Evolutionary conservation across 1,140 invertebrate species (phyloP).

Genomic region (Drosophila guanche): DNA sequence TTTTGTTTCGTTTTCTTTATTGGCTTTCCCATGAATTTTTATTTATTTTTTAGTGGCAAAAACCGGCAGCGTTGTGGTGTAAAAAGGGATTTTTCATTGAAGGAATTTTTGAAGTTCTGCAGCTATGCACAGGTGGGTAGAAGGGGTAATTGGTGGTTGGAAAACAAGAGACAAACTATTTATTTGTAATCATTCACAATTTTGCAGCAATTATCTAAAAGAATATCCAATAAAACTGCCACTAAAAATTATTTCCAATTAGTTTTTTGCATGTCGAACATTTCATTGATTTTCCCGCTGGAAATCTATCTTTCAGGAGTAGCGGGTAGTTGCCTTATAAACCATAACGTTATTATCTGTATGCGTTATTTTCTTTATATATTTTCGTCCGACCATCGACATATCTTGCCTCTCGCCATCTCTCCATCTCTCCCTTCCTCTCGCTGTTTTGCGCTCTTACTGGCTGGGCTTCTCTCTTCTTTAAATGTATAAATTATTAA

Average conservation of each 20-base stretch:
- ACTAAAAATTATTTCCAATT: no score
- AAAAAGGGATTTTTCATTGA: constrained; percentile 67
- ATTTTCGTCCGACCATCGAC: constrained; percentile 9
- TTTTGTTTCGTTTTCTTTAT: neutral
- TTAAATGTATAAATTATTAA: constrained; percentile 83
- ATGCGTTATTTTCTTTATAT: constrained; percentile 20
- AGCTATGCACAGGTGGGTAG: no score
- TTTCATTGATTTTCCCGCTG: no score
- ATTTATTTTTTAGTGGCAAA: constrained; percentile 22
- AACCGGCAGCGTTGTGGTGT: neutral
- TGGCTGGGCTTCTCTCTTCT: constrained; percentile 23
- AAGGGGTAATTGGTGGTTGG: no score
- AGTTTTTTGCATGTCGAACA: no score
- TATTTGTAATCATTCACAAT: no score
- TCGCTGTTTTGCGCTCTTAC: constrained; percentile 11
- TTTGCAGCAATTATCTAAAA: no score
- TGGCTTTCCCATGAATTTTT: neutral
- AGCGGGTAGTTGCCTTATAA: neutral
- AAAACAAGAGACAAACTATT: no score
- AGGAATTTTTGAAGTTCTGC: constrained; percentile 57
- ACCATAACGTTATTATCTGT: no score
- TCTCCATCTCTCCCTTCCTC: constrained; percentile 6
- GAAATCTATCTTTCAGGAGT: neutral
- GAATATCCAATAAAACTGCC: no score
- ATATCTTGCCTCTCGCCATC: constrained; percentile 31